These are phyloP conservation scores for Scotopteryx bipunctaria DNA, from an alignment of 2,888 invertebrate species.

Conservation along the genomic window DNA sequence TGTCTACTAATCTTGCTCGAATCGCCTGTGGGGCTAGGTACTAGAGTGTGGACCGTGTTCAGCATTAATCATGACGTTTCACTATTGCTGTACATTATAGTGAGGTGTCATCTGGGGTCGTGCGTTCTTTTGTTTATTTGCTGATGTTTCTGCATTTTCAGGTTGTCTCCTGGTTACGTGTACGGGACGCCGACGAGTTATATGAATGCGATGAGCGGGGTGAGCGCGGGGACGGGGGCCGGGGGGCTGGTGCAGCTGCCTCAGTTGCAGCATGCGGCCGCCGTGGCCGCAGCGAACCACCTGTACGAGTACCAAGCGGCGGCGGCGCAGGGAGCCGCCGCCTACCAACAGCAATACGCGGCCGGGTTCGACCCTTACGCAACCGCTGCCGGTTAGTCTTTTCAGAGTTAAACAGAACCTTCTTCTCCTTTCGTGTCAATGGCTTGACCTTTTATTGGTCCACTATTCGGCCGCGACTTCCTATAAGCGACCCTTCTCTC, in stretches of 20 bases:
- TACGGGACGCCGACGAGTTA: conserved; percentile 90
- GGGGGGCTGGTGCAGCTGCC: conserved; percentile 88
- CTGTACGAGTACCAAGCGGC: conserved; percentile 92
- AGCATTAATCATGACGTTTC: conserved; percentile 28
- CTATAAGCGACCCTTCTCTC: no score
- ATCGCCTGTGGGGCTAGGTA: conserved; percentile 76
- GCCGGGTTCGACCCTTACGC: conserved; percentile 90
- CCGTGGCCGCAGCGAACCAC: conserved; percentile 91
- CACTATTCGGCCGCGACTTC: no score
- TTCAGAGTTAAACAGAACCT: no score
- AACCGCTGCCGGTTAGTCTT: conserved; percentile 86
- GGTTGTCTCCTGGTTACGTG: conserved; percentile 87
- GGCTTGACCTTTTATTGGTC: no score
- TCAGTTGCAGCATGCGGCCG: conserved; percentile 89
- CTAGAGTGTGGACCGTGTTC: conserved; percentile 65
- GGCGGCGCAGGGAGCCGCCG: conserved; percentile 87
- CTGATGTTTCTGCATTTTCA: conserved; percentile 47
- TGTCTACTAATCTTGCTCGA: conserved; percentile 82
- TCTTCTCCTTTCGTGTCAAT: no score
- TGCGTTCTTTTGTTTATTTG: conserved; percentile 21
- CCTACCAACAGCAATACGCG: conserved; percentile 89
- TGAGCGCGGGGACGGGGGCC: conserved; percentile 80
- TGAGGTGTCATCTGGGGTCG: conserved; percentile 30
- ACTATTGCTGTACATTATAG: conserved; percentile 20
- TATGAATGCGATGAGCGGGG: conserved; percentile 88